Percentiles rank a stretch among this genome's conserved stretches.
Evolutionary conservation across 2,888 invertebrate genomes (phyloP).

Genomic region (Hydroisotoma schaefferi): DNA sequence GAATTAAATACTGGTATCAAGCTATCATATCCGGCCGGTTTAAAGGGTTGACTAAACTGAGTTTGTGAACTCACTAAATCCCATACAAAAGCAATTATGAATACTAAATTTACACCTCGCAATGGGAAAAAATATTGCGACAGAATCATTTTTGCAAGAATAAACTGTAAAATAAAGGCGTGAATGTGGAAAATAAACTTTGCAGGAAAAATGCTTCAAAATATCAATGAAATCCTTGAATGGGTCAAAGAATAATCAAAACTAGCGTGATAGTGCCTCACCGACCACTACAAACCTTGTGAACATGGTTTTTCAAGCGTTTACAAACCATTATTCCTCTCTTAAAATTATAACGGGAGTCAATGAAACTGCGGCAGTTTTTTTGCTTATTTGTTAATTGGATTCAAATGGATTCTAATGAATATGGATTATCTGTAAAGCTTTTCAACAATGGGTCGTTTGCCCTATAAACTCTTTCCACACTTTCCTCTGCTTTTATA

Average conservation of each 20-base stretch:
- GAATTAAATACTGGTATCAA: constrained; percentile 28
- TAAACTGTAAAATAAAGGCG: too few species aligned
- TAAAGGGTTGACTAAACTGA: too few species aligned
- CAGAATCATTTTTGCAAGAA: not conserved
- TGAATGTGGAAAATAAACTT: too few species aligned
- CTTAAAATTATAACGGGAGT: constrained; percentile 1
- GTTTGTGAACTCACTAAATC: not conserved
- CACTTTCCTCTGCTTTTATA: too few species aligned
- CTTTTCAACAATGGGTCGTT: too few species aligned
- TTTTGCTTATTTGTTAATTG: not conserved
- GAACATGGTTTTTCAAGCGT: constrained; percentile 7
- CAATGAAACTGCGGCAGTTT: not conserved
- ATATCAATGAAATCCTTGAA: too few species aligned
- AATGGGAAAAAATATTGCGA: not conserved
- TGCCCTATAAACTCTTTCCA: too few species aligned
- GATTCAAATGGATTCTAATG: not conserved
- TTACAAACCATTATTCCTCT: not conserved
- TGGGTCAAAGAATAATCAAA: too few species aligned
- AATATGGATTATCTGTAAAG: too few species aligned
- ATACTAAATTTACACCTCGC: not conserved
- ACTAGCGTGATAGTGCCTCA: too few species aligned
- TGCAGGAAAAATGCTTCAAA: too few species aligned
- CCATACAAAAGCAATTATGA: not conserved
- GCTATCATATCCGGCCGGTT: not conserved
- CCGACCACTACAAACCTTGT: too few species aligned